Base-by-base conservation (phyloP, 2,113 vertebrate species). In the Regulus satrapa region DNA sequence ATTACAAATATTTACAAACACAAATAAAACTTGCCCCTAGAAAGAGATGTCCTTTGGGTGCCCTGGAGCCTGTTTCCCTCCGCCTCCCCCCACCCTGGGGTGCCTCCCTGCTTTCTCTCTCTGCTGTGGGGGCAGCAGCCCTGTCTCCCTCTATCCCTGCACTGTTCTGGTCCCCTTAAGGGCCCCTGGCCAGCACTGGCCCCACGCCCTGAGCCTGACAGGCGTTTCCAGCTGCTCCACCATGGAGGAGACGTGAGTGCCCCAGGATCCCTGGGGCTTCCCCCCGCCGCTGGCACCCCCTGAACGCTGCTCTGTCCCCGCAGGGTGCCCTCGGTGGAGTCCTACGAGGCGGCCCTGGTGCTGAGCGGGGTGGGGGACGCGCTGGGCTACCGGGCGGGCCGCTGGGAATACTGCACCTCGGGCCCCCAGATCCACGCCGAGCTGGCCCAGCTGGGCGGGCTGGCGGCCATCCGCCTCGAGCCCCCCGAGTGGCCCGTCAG, bases 401-500 rank as follows among this genome's bases (percentile, higher is more conserved):
- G 97, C 64, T 99, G 98, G 98, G 98, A 99, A 46, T 98, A 98
- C 92, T 98, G 98, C 68, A 82, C 97, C 76, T 98, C 98, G 0
- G 98, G 98, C 21, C 97, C 98, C 19, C 97, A 93, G 17, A 99
- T 99, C 74, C 98, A 98, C 38, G 64, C 88, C 67, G 98, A 99
- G 93, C 96, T 99, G 83, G 91, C 97, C 45, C 94, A 98, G 75
- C 97, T 99, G 1, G 98, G 98, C 1, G 98, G 98, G 8, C 91
- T 99, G 46, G 93, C 89, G 31, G 97, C 95, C 92, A 98, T 99
- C 91, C 68, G 49, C 45, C 98, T 62, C 0, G 49, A 98, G 71
- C 98, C 98, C 41, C 98, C 98, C 6, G 98, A 98, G 62, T 99
- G 98, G 98, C 98, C 98, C 0, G 97, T 98, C 87, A 98, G 98